Evolutionary conservation across 2,797 vertebrate species (phyloP).

Genomic region (Coregonus ussuriensis): DNA sequence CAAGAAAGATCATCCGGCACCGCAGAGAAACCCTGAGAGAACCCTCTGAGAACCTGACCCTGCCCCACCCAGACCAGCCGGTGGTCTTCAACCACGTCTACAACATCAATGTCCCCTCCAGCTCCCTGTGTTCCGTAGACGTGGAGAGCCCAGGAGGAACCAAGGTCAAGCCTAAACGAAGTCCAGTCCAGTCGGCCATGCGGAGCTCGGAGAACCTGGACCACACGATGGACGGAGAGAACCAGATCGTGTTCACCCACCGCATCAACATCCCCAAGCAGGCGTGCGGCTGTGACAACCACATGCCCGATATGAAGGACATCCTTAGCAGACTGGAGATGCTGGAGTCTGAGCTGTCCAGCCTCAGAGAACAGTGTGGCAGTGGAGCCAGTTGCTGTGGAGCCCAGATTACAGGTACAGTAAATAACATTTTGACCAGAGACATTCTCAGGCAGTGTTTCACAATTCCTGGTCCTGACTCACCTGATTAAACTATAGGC

Average conservation of each 20-base stretch:
- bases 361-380: constrained; percentile 89
- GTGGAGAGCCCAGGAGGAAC: constrained; percentile 81
- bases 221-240: constrained; percentile 86
- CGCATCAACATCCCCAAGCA: constrained; percentile 95
- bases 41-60: constrained; percentile 82
- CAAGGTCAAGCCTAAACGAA: constrained; percentile 70
- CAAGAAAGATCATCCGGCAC: constrained; percentile 87
- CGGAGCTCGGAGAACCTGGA: constrained; percentile 80
- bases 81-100: constrained; percentile 98
- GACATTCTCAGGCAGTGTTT: background rate
- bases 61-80: constrained; percentile 88
- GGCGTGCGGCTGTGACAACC: constrained; percentile 88
- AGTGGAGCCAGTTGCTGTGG: constrained; percentile 85
- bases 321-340: constrained; percentile 92
- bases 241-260: constrained; percentile 97
- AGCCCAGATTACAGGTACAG: constrained; percentile 85
- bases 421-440: background rate
- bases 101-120: constrained; percentile 93
- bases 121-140: constrained; percentile 92
- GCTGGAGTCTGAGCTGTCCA: constrained; percentile 90
- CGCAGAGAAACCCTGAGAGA: constrained; percentile 77
- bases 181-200: constrained; percentile 69
- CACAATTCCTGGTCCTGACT: background rate
- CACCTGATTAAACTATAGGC: background rate
- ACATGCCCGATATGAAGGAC: constrained; percentile 90